phyloP scores from a whole-genome alignment of 2,797 vertebrate species.

The Gorsachius magnificus region DNA sequence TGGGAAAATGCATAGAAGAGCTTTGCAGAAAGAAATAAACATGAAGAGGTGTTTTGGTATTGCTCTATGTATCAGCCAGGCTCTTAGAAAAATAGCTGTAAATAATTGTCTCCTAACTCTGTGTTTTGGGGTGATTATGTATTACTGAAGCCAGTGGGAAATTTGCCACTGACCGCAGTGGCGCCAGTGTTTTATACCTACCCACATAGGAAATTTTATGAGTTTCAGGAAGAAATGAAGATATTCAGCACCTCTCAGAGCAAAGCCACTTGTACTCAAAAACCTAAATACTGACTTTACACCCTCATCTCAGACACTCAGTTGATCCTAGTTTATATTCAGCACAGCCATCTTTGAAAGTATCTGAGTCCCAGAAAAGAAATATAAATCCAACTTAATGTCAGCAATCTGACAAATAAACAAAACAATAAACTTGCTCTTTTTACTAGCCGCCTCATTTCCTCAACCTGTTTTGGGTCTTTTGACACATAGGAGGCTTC shows the following conservation, averaged over 20 bases:
- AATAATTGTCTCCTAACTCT: not conserved
- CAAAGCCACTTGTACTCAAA: not conserved
- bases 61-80: not conserved
- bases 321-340: not conserved
- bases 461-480: not conserved
- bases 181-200: not conserved
- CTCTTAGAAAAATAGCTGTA: not conserved
- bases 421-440: not conserved
- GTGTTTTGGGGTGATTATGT: not conserved
- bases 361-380: not conserved
- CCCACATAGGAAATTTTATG: not conserved
- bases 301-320: not conserved
- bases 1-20: not conserved
- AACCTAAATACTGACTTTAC: not conserved
- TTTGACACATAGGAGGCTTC: not conserved
- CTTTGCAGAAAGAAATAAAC: not conserved
- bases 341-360: not conserved
- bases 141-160: not conserved
- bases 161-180: not conserved
- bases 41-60: not conserved
- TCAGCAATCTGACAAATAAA: slow-evolving; percentile 5
- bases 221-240: not conserved
- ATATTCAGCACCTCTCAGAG: not conserved
- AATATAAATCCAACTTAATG: not conserved
- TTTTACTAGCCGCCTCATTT: not conserved